Conservation (phyloP, 2,113 vertebrate species). For the Megaleporinus macrocephalus region DNA sequence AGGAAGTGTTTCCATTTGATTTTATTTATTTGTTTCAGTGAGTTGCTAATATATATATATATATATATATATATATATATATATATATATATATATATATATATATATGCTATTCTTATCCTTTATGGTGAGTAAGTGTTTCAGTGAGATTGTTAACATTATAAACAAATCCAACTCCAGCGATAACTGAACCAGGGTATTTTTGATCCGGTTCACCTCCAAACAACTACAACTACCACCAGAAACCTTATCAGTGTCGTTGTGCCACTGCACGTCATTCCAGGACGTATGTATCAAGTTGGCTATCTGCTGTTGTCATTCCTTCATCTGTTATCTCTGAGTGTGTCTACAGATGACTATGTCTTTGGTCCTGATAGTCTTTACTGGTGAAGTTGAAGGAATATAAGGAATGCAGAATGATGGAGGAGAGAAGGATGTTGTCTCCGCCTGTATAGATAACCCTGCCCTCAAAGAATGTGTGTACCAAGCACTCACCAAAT, state of each 20-base stretch:
- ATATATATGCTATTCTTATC: too few species aligned
- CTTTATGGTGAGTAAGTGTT: too few species aligned
- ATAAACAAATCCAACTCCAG: neutral
- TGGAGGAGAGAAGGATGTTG: constrained; percentile 60
- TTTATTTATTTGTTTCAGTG: too few species aligned
- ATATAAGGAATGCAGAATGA: constrained; percentile 56
- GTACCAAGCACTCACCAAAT: neutral
- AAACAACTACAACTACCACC: neutral
- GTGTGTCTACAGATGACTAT: neutral
- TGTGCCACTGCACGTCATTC: neutral
- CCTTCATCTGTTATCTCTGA: constrained; percentile 6
- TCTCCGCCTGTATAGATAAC: constrained; percentile 62
- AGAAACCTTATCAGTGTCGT: neutral
- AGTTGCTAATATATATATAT: too few species aligned
- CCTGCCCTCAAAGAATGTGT: constrained; percentile 33
- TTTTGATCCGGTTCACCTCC: neutral
- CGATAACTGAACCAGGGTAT: neutral
- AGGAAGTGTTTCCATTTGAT: too few species aligned
- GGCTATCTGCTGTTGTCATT: constrained; percentile 13
- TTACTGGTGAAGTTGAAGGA: neutral
- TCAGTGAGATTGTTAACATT: too few species aligned
- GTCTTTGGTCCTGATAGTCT: constrained; percentile 1
- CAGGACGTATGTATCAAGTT: neutral
- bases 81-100: too few species aligned
- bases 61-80: too few species aligned